Conservation (phyloP, 2,888 invertebrate genomes). For the Apamea epomidion region DNA sequence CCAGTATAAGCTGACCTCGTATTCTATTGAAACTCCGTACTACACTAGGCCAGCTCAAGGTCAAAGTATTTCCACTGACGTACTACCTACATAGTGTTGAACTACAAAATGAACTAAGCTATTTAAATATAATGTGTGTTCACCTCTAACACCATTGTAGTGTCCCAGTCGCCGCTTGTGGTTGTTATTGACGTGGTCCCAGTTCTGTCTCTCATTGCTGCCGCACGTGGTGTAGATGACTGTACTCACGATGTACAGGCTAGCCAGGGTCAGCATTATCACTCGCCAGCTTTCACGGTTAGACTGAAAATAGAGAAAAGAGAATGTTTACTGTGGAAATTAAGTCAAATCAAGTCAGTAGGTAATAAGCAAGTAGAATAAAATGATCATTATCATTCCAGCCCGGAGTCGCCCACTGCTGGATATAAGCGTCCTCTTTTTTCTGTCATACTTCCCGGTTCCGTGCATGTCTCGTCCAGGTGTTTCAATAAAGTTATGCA, state of each 20-base stretch:
- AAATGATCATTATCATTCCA: neutral
- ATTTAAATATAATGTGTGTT: neutral
- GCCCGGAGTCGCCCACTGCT: too few species aligned
- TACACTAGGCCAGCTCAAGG: too few species aligned
- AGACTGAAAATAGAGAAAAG: conserved; percentile 81
- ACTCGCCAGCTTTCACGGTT: conserved; percentile 92
- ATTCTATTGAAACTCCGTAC: too few species aligned
- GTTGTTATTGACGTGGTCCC: conserved; percentile 90
- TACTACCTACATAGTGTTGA: too few species aligned
- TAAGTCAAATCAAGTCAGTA: neutral
- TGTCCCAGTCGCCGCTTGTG: conserved; percentile 66
- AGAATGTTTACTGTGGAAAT: neutral
- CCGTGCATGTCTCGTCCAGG: too few species aligned
- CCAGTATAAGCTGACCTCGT: too few species aligned
- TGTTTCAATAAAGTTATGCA: neutral
- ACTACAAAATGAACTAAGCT: too few species aligned
- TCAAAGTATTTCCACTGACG: too few species aligned
- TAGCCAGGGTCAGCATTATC: conserved; percentile 92
- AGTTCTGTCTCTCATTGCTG: conserved; percentile 92
- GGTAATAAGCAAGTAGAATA: neutral
- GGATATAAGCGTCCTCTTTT: too few species aligned
- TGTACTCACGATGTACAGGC: conserved; percentile 92
- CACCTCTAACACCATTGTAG: conserved; percentile 72
- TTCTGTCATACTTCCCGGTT: too few species aligned
- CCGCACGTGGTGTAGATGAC: conserved; percentile 92